A percentile compares a stretch with the other conserved stretches of the same genome.
Evolutionary conservation across 2,888 invertebrate species (phyloP).

Genomic region (Opisthograptis luteolata): DNA sequence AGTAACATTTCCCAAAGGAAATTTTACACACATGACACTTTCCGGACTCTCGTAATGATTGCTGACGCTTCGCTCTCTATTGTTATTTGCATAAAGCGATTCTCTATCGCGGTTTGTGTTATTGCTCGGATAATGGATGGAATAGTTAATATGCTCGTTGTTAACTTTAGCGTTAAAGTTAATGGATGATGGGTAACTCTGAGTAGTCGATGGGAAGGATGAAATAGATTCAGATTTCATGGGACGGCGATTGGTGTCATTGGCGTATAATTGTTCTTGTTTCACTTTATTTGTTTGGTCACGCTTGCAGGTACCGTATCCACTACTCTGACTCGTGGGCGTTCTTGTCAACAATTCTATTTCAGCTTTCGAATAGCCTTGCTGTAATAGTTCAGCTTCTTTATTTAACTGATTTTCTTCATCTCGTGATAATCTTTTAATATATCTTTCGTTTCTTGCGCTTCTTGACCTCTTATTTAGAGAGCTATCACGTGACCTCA

Average conservation of each 20-base stretch:
- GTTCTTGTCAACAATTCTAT: conserved; percentile 83
- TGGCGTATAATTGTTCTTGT: conserved; percentile 59
- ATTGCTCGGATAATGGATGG: conserved; percentile 71
- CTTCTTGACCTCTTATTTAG: conserved; percentile 87
- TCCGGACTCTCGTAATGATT: conserved; percentile 70
- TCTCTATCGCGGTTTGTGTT: conserved; percentile 61
- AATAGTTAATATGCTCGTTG: conserved; percentile 81
- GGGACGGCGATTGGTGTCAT: conserved; percentile 65
- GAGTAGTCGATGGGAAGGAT: conserved; percentile 79
- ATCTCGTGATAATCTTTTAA: conserved; percentile 89
- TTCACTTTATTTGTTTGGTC: conserved; percentile 77
- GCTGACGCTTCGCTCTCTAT: conserved; percentile 65
- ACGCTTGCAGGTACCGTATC: conserved; percentile 76
- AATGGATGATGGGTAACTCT: conserved; percentile 81
- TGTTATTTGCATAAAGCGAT: conserved; percentile 68
- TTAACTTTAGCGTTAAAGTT: conserved; percentile 83
- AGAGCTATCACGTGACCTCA: conserved; percentile 84
- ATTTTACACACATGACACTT: conserved; percentile 78
- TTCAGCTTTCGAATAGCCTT: conserved; percentile 79
- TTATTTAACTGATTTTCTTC: conserved; percentile 85
- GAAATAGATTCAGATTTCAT: conserved; percentile 80
- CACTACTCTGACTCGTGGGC: conserved; percentile 79
- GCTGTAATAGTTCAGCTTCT: conserved; percentile 81
- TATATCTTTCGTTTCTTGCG: conserved; percentile 92
- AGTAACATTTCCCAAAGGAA: conserved; percentile 78